A percentile compares a stretch with the other conserved stretches of the same genome.
Conservation (phyloP, 1,140 invertebrate species). For the Drosophila bocqueti region DNA sequence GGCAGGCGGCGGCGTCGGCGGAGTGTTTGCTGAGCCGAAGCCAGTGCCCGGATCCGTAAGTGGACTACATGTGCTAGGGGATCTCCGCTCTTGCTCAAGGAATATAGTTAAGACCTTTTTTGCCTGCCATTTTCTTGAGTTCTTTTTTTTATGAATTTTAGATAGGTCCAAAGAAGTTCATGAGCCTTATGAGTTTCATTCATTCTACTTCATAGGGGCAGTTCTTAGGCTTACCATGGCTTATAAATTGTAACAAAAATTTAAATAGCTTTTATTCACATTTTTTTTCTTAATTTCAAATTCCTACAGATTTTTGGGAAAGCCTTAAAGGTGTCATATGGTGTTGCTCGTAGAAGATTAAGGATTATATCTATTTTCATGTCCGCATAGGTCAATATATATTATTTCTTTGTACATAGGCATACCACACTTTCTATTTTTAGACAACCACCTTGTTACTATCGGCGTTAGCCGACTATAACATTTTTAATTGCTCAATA, state of each 20-base stretch:
- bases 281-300: neutral
- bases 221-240: neutral
- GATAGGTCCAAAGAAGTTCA: neutral
- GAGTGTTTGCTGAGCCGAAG: slow-evolving; percentile 76
- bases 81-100: neutral
- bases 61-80: neutral
- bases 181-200: neutral
- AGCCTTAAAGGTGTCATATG: no score
- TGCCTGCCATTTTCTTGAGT: no score
- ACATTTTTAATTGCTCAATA: slow-evolving; percentile 4
- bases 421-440: neutral
- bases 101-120: neutral
- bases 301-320: neutral
- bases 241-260: no score
- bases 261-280: neutral
- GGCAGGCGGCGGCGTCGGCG: neutral
- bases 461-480: slow-evolving; percentile 5
- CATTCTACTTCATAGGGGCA: neutral
- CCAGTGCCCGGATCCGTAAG: slow-evolving; percentile 71
- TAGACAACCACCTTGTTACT: slow-evolving; percentile 12
- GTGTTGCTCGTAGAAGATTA: neutral
- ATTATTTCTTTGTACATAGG: neutral
- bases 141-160: neutral
- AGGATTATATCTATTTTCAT: neutral
- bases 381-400: neutral